Evolutionary conservation across 2,888 invertebrate species (phyloP), one percentile per base, ranked within the genome.

Genomic region (Acleris cristana): DNA sequence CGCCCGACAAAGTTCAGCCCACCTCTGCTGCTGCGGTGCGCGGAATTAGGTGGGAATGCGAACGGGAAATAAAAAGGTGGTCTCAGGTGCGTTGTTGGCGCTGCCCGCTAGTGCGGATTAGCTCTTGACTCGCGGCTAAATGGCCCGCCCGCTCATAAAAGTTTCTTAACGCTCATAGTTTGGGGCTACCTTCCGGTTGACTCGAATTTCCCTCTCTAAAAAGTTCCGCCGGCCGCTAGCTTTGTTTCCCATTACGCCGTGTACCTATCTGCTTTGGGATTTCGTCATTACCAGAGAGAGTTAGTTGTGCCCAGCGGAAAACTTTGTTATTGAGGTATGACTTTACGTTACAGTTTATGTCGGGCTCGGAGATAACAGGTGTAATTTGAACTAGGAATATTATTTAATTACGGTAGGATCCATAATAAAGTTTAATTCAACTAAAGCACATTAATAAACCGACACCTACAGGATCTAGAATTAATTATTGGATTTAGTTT

Each of bases 1-100:
- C 84, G 86, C 90, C 89, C 88, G 88, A 89, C 91, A 89, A 91
- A 91, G 91, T 91, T 92, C 90, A 88, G 84, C 91, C 87, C 89
- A 90, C 92, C 91, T 90, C 80, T 79, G 81, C 83, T 81, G 83
- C 81, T 83, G 84, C 80, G 84, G 81, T 77, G 72, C 77, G 82
- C 85, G 80, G 89, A 91, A 92, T 92, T 91, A 90, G 92, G 91
- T 91, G 90, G 87, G 80, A 90, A 91, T 88, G 89, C 80, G 90
- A 79, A 85, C 81, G 83, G 81, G 87, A 89, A 90, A 90, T 89
- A 90, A 91, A 91, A 90, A 87, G 84, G 81, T 70, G 80, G 86
- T 86, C 91, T 89, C 91, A 90, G 91, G 90, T 92, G 92, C 85
- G 87, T 83, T 84, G 86, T 89, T 85, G 70, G 73, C 72, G 76